Evolutionary conservation across 1,140 invertebrate species (phyloP), one percentile per base, ranked within the genome.

Genomic region (Cyclargus thomasi): DNA sequence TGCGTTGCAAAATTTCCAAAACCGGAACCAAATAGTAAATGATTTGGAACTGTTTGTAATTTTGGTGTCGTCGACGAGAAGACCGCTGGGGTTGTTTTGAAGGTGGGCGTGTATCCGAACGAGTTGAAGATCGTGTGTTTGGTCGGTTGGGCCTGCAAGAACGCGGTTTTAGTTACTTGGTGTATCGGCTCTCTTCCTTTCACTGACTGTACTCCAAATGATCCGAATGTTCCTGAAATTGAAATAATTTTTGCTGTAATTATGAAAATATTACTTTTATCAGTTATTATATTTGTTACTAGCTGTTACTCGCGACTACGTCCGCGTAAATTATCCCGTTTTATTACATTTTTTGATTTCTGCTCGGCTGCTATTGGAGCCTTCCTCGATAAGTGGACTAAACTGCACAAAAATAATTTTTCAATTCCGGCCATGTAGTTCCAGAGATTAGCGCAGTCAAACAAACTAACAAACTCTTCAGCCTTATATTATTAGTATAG

Each of bases 221-320:
- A 83, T 79, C 86, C 88, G 75, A 91, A 91, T 59, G 88, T 80
- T 74, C 90, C 90, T 91, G 83, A 64, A 88, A 90, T 57, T 68
- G 39, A 20, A 47, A 1, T 35, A 39, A 47, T n/a, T 14, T 67
- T 29, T n/a, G 16, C 23, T 29, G 6, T 29, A 3, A 29, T 2
- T 6, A 29, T 29, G 2, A 6, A 29, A 2, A 29, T 29, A 3
- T 29, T 2, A 29, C 2, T 29, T 2, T 29, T 29, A 3, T 29
- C n/a, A n/a, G n/a, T n/a, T 29, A 29, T 29, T 29, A 29, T 29
- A 29, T 29, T 29, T 29, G 23, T 29, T 29, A 29, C 23, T 29
- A 3, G 23, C 23, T 29, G 2, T 29, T 3, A 29, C 6, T n/a
- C n/a, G n/a, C n/a, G n/a, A n/a, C n/a, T n/a, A n/a, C n/a, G n/a